Evolutionary conservation across 1,140 invertebrate genomes (phyloP), one percentile per base, ranked within the genome.

Genomic region (Danaus melanippus): DNA sequence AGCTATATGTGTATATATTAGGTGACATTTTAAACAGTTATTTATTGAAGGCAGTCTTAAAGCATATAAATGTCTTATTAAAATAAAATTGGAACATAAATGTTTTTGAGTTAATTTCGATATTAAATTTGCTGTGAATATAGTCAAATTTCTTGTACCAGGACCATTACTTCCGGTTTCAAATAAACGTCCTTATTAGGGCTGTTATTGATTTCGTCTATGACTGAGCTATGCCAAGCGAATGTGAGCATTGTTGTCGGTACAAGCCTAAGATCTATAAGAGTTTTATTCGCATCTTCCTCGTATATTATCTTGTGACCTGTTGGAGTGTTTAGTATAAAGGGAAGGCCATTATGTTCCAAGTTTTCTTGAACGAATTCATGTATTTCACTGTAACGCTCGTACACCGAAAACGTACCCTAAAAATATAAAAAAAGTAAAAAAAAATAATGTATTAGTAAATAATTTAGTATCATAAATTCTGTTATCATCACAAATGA

Each of bases 381-480:
- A 46, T 91, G 79, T 2, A 96, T 89, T 60, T 92, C 91, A 0
- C 73, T 70, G 60, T 93, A 90, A 56, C 91, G 93, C 75, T 96
- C 95, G 68, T 93, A 90, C 0, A 95, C 92, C 21, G 90, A 91
- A 84, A 96, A 96, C 9, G 95, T 96, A 8, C 95, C 94, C 92
- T 95, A 70, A 21, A 77, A 76, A 47, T 32, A 3, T 3, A 32
- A 32, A 3, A 2, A 32, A 3, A 3, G 2, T 32, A 12, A 44
- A 55, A 44, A 47, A 42, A 15, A 55, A 48, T 40, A 59, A 9
- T 39, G 46, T 11, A 48, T n/a, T 39, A 9, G 39, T 32, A 5
- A 48, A 32, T 4, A 32, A 32, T 4, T 4, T 32, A 3, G 2
- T 32, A 32, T 7, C 21, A 32, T 5, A 32, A 32, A 5, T 21